Evolutionary conservation across 2,888 invertebrate genomes (phyloP).

Genomic region (Digitonthophagus gazella): DNA sequence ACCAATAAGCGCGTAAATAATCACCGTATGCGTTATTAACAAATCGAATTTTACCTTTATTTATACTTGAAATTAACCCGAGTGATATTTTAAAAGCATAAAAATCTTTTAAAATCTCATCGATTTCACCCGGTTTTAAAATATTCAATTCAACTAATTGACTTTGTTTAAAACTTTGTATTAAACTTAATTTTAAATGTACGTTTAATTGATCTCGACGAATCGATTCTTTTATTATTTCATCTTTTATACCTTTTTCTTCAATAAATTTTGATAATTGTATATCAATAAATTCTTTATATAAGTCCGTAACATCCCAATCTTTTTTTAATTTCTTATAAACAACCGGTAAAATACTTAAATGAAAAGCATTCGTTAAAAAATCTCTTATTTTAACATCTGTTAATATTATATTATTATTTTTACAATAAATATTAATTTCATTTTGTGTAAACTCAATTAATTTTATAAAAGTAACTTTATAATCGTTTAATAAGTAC

Average conservation of each 20-base stretch:
- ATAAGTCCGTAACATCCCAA: not conserved
- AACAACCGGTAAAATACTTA: not conserved
- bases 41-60: not conserved
- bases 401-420: not conserved
- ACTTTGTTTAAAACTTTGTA: not conserved
- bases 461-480: not conserved
- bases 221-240: not conserved
- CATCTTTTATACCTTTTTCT: not conserved
- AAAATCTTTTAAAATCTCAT: not conserved
- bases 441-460: not conserved
- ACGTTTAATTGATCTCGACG: not conserved
- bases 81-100: not conserved
- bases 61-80: not conserved
- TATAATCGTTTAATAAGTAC: not conserved
- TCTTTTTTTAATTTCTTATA: not conserved
- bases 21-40: not conserved
- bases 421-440: not conserved
- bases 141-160: not conserved
- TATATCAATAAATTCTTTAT: not conserved
- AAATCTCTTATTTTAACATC: not conserved
- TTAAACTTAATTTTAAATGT: not conserved
- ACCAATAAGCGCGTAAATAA: constrained; percentile 1
- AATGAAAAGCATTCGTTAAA: not conserved
- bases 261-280: not conserved
- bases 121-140: not conserved